Evolutionary conservation across 2,113 vertebrate genomes (phyloP), one percentile per base, ranked within the genome.

Genomic region (Delphinapterus leucas): DNA sequence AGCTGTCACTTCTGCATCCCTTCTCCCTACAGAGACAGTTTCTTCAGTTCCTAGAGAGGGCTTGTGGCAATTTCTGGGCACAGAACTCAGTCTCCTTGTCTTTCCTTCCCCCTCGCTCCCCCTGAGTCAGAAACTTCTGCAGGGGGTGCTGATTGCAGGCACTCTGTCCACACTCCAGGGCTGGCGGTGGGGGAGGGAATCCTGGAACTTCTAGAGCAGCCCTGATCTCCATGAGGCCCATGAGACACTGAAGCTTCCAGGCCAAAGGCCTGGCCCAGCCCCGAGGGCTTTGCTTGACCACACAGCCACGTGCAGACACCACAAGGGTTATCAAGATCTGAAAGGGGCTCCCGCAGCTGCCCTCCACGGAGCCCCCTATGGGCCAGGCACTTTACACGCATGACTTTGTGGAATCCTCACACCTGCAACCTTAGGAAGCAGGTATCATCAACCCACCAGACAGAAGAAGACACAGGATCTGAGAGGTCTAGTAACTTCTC

Each of bases 181-280:
- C 41, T 38, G 0, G 36, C 2, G 2, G 1, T 5, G 8, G 31
- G 36, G 1, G 4, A 20, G 10, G 18, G 17, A 6, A 4, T 18
- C 65, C 53, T 10, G 20, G 74, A 61, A n/a, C 7, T 23, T 55
- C 53, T 44, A 65, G 70, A 76, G 53, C 28, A 5, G 63, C 36
- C 79, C 26, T 44, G 80, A 5, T 61, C 61, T 55, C 61, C 13
- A 7, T 1, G 28, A 83, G 44, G 36, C 23, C 41, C 4, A 36
- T 0, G 0, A 36, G 25, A n/a, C 1, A 0, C 33, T 70, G 90
- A 53, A 21, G 33, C 20, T 21, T 47, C 81, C 44, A 15, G 61
- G 18, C 36, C 25, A 31, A 65, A 89, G 53, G 70, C 38, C 85
- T 36, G 36, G 73, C 18, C n/a, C 26, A 38, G 82, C 77, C 23